These are phyloP conservation scores for Entomobrya multifasciata DNA, from an alignment of 2,888 invertebrate species.

Conservation along the genomic window DNA sequence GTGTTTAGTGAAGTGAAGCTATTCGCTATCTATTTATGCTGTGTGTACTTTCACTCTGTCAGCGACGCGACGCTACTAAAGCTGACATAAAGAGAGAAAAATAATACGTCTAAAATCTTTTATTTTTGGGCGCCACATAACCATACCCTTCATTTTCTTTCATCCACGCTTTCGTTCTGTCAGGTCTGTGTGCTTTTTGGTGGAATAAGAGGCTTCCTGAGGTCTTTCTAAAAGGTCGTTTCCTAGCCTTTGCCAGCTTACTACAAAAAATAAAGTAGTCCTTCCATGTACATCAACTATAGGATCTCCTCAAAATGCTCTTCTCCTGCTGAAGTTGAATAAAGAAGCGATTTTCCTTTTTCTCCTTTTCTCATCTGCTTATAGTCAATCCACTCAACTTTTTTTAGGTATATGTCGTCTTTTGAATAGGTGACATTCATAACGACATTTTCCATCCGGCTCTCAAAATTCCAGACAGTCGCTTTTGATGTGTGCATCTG, in stretches of 20 bases:
- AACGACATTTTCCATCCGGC: conserved; percentile 52
- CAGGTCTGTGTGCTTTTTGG: conserved; percentile 28
- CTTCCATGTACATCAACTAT: too few species aligned
- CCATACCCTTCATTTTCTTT: neutral
- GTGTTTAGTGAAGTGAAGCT: neutral
- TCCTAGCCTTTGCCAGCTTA: conserved; percentile 13
- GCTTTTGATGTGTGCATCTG: too few species aligned
- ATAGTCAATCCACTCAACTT: neutral
- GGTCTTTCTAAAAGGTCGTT: conserved; percentile 27
- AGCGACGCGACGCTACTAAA: too few species aligned
- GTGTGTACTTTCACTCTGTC: too few species aligned
- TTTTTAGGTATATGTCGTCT: neutral
- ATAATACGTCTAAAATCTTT: neutral
- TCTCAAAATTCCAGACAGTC: too few species aligned
- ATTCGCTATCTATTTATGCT: neutral
- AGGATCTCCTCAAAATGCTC: too few species aligned
- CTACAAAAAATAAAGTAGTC: neutral
- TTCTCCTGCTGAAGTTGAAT: too few species aligned
- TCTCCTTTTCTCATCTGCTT: neutral
- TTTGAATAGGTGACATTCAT: conserved; percentile 24
- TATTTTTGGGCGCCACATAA: neutral
- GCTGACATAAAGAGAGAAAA: neutral
- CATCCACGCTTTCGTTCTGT: conserved; percentile 2
- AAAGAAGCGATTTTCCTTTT: neutral
- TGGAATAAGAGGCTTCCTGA: conserved; percentile 36